Evolutionary conservation across 2,888 invertebrate genomes (phyloP).

Genomic region (Stenurella melanura): DNA sequence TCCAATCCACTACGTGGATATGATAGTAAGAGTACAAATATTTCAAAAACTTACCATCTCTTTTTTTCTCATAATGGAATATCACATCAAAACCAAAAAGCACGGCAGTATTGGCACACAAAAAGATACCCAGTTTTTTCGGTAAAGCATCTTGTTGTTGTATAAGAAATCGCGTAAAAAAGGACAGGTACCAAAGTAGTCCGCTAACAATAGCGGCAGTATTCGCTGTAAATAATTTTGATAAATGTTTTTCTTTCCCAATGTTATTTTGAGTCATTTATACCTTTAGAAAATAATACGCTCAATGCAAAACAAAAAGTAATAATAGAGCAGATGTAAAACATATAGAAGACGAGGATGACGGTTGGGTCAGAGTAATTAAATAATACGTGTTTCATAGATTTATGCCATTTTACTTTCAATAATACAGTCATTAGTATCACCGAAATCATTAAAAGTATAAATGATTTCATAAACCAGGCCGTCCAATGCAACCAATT

Average conservation of each 20-base stretch:
- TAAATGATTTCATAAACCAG: constrained; percentile 87
- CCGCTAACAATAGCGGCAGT: constrained; percentile 86
- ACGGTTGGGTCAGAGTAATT: constrained; percentile 81
- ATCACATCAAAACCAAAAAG: constrained; percentile 85
- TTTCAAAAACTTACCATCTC: constrained; percentile 79
- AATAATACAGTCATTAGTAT: constrained; percentile 76
- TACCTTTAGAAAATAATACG: constrained; percentile 87
- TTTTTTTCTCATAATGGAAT: constrained; percentile 82
- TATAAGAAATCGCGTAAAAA: constrained; percentile 82
- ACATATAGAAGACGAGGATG: constrained; percentile 81
- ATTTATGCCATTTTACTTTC: constrained; percentile 70
- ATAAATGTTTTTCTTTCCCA: not conserved
- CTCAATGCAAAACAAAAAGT: constrained; percentile 88
- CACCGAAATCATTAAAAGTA: constrained; percentile 79
- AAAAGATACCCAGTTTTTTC: constrained; percentile 79
- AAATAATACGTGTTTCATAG: constrained; percentile 77
- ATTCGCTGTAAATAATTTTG: constrained; percentile 78
- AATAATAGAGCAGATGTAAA: constrained; percentile 83
- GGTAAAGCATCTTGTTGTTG: constrained; percentile 75
- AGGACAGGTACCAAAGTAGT: constrained; percentile 84
- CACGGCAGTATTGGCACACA: constrained; percentile 88
- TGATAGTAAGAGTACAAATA: too few species aligned
- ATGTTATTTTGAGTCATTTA: constrained; percentile 48
- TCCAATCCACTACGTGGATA: too few species aligned
- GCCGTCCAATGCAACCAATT: constrained; percentile 91